phyloP scores from a whole-genome alignment of 2,888 invertebrate species.

The Choreutis nemorana region DNA sequence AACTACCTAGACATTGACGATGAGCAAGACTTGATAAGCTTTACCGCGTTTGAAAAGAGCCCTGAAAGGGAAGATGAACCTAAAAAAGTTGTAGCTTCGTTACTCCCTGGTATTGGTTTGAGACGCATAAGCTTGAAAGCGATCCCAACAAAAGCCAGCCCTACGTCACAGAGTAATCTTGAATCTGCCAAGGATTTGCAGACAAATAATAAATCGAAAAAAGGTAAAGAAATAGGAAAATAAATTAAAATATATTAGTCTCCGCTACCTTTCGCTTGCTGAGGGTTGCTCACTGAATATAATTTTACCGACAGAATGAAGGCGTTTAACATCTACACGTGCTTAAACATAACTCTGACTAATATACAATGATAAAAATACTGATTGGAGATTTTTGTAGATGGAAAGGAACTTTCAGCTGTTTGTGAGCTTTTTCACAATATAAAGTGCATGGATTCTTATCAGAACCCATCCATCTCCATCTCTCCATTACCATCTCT shows the following conservation, averaged over 20 bases:
- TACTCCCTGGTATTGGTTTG: constrained; percentile 52
- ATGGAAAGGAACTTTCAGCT: too few relatives aligned
- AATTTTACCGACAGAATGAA: too few relatives aligned
- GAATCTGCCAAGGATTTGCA: constrained; percentile 33
- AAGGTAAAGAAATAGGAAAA: constrained; percentile 35
- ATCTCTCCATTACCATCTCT: too few relatives aligned
- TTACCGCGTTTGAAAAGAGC: constrained; percentile 30
- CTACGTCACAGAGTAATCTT: constrained; percentile 28
- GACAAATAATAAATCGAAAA: too few relatives aligned
- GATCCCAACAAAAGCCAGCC: constrained; percentile 27
- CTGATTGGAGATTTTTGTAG: too few relatives aligned
- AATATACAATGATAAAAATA: too few relatives aligned
- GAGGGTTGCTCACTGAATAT: too few relatives aligned
- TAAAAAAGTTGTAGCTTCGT: constrained; percentile 37
- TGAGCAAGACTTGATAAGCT: constrained; percentile 35
- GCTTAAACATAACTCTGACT: too few relatives aligned
- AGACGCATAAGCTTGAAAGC: constrained; percentile 46
- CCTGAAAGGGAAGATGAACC: constrained; percentile 44
- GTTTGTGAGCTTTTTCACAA: too few relatives aligned
- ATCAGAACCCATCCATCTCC: too few relatives aligned
- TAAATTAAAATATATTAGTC: not conserved
- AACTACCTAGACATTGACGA: constrained; percentile 53
- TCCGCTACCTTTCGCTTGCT: constrained; percentile 1
- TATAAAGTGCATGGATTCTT: too few relatives aligned
- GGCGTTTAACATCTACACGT: too few relatives aligned